These are phyloP conservation scores for Heliconius himera DNA, from an alignment of 1,140 invertebrate species.

Conservation along the genomic window DNA sequence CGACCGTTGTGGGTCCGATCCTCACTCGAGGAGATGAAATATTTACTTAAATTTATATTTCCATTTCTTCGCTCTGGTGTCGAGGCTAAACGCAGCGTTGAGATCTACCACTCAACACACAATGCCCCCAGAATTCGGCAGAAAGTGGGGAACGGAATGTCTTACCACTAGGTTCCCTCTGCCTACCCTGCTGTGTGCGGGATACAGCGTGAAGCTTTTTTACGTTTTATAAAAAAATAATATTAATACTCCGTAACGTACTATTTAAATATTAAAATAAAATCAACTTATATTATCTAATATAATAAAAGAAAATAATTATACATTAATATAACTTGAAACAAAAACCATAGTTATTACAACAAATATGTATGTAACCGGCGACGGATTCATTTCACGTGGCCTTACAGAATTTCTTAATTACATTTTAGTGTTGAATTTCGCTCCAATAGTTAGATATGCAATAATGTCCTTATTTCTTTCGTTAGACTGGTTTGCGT, in stretches of 20 bases:
- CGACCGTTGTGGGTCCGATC: too few relatives aligned
- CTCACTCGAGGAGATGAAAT: too few relatives aligned
- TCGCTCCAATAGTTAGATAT: constrained; percentile 37
- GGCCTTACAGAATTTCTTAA: constrained; percentile 41
- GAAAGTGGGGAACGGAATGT: too few relatives aligned
- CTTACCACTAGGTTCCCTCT: too few relatives aligned
- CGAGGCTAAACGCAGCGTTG: too few relatives aligned
- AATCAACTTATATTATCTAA: not conserved
- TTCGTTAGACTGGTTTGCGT: constrained; percentile 26
- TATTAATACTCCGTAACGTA: not conserved
- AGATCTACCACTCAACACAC: too few relatives aligned
- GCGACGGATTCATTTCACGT: constrained; percentile 33
- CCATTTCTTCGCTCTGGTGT: too few relatives aligned
- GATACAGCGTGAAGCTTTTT: too few relatives aligned
- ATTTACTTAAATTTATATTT: too few relatives aligned
- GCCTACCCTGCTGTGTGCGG: too few relatives aligned
- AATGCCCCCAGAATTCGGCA: too few relatives aligned
- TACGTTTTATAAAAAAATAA: too few relatives aligned
- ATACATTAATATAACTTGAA: not conserved
- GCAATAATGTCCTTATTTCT: constrained; percentile 34
- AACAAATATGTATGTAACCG: constrained; percentile 15
- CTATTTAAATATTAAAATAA: not conserved
- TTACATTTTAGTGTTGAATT: constrained; percentile 38
- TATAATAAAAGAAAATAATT: constrained; percentile 3
- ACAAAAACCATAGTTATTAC: not conserved